Percentiles rank a stretch among this genome's conserved stretches.
Evolutionary conservation across 2,888 invertebrate genomes (phyloP).

Genomic region (Yponomeuta evonymella): DNA sequence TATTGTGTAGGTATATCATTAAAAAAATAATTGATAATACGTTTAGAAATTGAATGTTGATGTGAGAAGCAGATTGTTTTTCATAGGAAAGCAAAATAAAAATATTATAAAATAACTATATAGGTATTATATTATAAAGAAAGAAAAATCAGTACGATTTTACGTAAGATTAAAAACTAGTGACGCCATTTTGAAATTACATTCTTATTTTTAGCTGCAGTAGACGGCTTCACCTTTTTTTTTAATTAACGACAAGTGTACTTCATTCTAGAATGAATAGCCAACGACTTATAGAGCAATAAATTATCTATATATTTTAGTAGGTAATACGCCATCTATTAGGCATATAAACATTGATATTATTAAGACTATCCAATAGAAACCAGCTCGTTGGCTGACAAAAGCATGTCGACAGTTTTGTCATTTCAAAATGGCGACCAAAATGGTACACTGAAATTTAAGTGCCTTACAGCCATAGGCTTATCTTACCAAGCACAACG

Average conservation of each 20-base stretch:
- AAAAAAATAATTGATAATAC: background rate
- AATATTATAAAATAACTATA: background rate
- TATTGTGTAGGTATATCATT: background rate
- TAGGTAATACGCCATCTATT: too few relatives aligned
- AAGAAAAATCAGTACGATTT: constrained; percentile 5
- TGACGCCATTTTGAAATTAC: background rate
- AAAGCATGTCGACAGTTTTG: background rate
- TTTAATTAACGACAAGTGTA: too few relatives aligned
- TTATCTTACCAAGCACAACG: too few relatives aligned
- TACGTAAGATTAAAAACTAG: background rate
- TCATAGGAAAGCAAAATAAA: background rate
- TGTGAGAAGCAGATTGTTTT: background rate
- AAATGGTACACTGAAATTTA: too few relatives aligned
- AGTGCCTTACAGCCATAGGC: too few relatives aligned
- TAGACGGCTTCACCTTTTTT: too few relatives aligned
- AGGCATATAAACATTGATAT: too few relatives aligned
- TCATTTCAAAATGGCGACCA: background rate
- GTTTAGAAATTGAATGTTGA: background rate
- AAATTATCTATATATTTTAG: too few relatives aligned
- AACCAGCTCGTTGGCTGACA: too few relatives aligned
- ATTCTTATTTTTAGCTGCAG: background rate
- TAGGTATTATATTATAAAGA: background rate
- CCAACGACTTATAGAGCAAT: too few relatives aligned
- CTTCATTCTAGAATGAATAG: too few relatives aligned
- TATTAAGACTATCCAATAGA: too few relatives aligned